Percentiles rank a stretch among this genome's conserved stretches.
These are phyloP conservation scores for Ceryle rudis DNA, from an alignment of 2,797 vertebrate species.

Conservation along the genomic window DNA sequence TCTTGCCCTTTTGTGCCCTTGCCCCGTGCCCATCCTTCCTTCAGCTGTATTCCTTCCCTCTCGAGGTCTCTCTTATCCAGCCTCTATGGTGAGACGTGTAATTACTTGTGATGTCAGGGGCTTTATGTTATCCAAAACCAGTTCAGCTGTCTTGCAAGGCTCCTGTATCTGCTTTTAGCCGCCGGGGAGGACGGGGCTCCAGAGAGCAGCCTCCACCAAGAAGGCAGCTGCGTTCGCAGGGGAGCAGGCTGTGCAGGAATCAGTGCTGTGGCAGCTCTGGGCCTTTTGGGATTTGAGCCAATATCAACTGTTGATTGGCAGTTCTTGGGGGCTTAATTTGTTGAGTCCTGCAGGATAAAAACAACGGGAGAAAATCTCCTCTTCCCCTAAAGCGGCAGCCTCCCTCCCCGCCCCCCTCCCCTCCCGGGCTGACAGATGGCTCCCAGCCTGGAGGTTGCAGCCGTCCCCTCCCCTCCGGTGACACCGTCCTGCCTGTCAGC, in stretches of 20 bases:
- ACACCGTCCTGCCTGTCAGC: not conserved
- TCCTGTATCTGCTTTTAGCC: not conserved
- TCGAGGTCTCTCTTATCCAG: not conserved
- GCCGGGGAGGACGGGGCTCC: fast-evolving
- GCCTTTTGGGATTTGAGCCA: conserved; percentile 23
- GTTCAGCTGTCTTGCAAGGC: not conserved
- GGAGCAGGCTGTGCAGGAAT: conserved; percentile 33
- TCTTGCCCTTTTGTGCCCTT: not conserved
- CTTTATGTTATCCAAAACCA: not conserved
- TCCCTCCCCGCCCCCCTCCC: not conserved
- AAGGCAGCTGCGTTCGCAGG: not conserved
- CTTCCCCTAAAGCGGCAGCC: not conserved
- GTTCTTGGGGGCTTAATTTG: conserved; percentile 38
- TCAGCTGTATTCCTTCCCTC: not conserved
- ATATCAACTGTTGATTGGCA: conserved; percentile 49
- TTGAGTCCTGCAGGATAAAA: conserved; percentile 41
- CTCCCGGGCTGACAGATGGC: conserved; percentile 39
- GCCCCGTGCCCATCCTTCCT: fast-evolving
- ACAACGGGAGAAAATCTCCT: conserved; percentile 33
- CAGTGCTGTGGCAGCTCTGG: not conserved
- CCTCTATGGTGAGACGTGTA: not conserved
- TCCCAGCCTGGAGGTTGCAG: conserved; percentile 8
- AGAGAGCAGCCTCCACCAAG: not conserved
- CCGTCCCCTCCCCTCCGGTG: not conserved
- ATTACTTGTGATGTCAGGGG: not conserved